Base-by-base conservation (phyloP, 2,113 vertebrate genomes). In the Brachyhypopomus occidentalis region DNA sequence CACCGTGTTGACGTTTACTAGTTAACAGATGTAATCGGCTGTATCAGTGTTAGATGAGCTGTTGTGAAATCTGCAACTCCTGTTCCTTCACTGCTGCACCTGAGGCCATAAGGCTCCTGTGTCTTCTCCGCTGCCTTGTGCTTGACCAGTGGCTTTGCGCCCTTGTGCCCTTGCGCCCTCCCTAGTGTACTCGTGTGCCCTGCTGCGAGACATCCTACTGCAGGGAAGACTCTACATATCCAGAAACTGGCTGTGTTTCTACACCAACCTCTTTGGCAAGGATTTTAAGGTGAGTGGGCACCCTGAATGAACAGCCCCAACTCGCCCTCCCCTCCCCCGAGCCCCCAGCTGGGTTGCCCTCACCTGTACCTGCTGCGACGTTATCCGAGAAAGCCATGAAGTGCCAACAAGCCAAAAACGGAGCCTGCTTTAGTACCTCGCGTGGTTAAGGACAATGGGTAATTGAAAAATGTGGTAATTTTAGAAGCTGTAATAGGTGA, bases 201-300 rank as follows among this genome's bases (percentile, higher is more conserved):
- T 99, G 23, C 96, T 98, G 90, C 94, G 94, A 89, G 97, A 98
- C 41, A 96, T 99, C 75, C 95, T 99, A 14, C 94, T 98, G 45
- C 97, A 99, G 85, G 97, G 97, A 14, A 94, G 97, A 8, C 96
- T 99, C 84, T 99, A 97, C 90, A 99, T 99, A 87, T 99, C 97
- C 79, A 93, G 94, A 85, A 96, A 97, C 91, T 99, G 97, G 97
- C 92, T 99, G 86, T 99, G 97, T 91, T 99, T 99, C 92, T 95
- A 98, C 0, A 95, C 97, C 85, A 97, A 96, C 92, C 94, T 99
- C 89, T 99, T 99, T 0, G 97, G 96, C 88, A 98, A 96, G 87
- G 97, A 99, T 89, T 95, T 98, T 87, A 99, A 99, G 96, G 97
- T 99, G 90, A 81, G 75, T 27, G 25, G 30, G 52, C 72, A 74